A percentile compares a stretch with the other conserved stretches of the same genome.
Conservation (phyloP, 2,888 invertebrate species). For the Phrixothrix hirtus region DNA sequence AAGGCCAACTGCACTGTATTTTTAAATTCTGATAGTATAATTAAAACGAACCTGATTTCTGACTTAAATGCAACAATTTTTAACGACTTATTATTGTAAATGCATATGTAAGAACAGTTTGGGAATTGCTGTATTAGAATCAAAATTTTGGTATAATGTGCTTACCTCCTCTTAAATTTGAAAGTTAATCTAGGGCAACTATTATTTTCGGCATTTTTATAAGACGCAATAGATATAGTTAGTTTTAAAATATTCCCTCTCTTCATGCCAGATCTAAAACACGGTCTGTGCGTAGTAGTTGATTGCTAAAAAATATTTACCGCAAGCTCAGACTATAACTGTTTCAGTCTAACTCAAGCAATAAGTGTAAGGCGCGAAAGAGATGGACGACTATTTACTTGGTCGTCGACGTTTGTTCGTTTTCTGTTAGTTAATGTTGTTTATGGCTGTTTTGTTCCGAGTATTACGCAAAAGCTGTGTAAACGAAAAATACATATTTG, state of each 20-base stretch:
- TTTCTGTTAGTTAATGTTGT: constrained; percentile 37
- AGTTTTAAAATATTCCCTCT: background rate
- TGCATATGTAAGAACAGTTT: no score
- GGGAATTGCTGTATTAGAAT: no score
- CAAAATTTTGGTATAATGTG: no score
- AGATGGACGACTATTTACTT: constrained; percentile 20
- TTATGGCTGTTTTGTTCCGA: constrained; percentile 47
- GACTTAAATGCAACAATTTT: no score
- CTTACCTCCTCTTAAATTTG: no score
- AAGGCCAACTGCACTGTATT: no score
- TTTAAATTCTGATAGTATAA: no score
- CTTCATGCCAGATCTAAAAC: background rate
- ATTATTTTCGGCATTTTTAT: background rate
- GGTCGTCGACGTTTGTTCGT: constrained; percentile 11
- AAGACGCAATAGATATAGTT: background rate
- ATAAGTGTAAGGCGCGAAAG: background rate
- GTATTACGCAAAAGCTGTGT: constrained; percentile 50
- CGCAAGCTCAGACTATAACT: no score
- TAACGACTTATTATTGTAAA: no score
- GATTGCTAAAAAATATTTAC: no score
- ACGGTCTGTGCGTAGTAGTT: background rate
- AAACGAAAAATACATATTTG: constrained; percentile 31
- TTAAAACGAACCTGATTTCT: no score
- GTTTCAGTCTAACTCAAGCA: background rate
- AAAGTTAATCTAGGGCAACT: no score